phyloP scores from a whole-genome alignment of 2,888 invertebrate genomes.

The Margaritifera margaritifera region DNA sequence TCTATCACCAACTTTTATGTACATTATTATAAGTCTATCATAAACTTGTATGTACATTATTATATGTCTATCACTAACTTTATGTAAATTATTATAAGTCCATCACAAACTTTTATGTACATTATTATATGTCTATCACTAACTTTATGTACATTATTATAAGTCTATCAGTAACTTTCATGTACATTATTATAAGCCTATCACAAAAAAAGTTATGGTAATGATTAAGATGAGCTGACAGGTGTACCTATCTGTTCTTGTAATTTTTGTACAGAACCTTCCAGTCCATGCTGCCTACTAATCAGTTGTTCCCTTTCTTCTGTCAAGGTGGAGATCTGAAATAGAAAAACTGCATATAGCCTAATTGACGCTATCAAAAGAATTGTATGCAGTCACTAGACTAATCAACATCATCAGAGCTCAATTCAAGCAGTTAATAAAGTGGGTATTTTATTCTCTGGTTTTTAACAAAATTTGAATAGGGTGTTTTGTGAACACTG shows the following conservation, averaged over 20 bases:
- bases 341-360: not conserved
- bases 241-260: conserved; percentile 57
- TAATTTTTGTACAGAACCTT: conserved; percentile 52
- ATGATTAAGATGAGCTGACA: not conserved
- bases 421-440: too few relatives aligned
- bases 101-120: not conserved
- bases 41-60: not conserved
- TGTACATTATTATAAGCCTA: not conserved
- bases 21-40: too few relatives aligned
- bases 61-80: conserved; percentile 1
- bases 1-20: too few relatives aligned
- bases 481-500: too few relatives aligned
- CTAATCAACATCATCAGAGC: too few relatives aligned
- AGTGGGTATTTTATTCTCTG: too few relatives aligned
- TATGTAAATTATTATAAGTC: not conserved
- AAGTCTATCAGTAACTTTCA: not conserved
- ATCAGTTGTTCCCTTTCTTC: conserved; percentile 62
- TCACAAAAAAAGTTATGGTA: not conserved
- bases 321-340: conserved; percentile 55
- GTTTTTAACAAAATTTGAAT: too few relatives aligned
- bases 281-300: conserved; percentile 57
- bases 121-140: not conserved
- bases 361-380: too few relatives aligned
- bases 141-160: not conserved
- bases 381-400: too few relatives aligned